phyloP scores from a whole-genome alignment of 2,888 invertebrate genomes.

The Drosophila acutilabella region DNA sequence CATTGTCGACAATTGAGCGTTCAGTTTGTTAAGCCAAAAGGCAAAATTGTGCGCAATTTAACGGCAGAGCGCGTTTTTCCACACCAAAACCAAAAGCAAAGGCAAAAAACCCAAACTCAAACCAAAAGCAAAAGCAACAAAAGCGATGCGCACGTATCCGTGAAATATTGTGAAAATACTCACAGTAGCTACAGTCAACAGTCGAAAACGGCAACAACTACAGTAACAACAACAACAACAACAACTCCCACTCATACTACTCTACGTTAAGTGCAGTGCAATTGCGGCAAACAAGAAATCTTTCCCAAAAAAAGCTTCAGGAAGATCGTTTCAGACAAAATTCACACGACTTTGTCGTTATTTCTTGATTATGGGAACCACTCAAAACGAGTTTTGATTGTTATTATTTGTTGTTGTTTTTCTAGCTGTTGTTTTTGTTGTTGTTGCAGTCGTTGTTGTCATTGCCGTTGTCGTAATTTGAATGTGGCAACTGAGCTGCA shows the following conservation, averaged over 20 bases:
- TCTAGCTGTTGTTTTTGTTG: conserved; percentile 17
- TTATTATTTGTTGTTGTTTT: conserved; percentile 40
- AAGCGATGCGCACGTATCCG: conserved; percentile 73
- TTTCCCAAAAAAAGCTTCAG: conserved; percentile 36
- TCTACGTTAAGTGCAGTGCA: conserved; percentile 52
- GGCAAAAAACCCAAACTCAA: neutral
- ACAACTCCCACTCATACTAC: conserved; percentile 20
- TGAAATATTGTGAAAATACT: conserved; percentile 81
- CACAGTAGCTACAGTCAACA: conserved; percentile 37
- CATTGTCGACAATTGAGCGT: conserved; percentile 66
- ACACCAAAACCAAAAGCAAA: conserved; percentile 41
- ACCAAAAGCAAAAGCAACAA: conserved; percentile 34
- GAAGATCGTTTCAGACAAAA: conserved; percentile 57
- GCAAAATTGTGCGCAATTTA: conserved; percentile 78
- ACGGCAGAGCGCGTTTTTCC: conserved; percentile 76
- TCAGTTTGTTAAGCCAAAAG: conserved; percentile 79
- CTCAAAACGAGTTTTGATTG: conserved; percentile 74
- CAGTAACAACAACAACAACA: conserved; percentile 2
- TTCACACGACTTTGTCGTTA: conserved; percentile 65
- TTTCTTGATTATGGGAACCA: conserved; percentile 74
- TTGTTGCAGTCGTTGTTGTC: conserved; percentile 23
- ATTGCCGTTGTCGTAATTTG: conserved; percentile 46
- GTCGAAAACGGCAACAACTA: conserved; percentile 12
- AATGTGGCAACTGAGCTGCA: conserved; percentile 49
- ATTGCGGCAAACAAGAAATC: conserved; percentile 58